phyloP scores from a whole-genome alignment of 2,888 invertebrate genomes.

The Polymixis lichenea region DNA sequence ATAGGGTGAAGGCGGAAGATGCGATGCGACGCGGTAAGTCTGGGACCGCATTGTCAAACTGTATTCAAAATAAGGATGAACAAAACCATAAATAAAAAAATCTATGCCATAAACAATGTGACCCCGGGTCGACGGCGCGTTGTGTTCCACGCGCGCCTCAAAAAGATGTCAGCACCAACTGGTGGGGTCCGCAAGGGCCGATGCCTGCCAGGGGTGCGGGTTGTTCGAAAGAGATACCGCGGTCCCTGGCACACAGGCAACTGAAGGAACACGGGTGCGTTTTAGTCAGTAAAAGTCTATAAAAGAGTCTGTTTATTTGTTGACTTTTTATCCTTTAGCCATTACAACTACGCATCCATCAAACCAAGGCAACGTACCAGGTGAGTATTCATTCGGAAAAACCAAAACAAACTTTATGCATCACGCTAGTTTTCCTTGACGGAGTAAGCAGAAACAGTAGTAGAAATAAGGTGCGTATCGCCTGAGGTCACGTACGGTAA shows the following conservation, averaged over 20 bases:
- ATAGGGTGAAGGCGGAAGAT: no score
- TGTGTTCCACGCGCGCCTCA: no score
- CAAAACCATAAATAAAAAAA: not conserved
- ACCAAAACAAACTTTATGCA: slow-evolving; percentile 32
- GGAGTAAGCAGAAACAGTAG: slow-evolving; percentile 44
- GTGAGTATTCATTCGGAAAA: slow-evolving; percentile 39
- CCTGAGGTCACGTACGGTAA: slow-evolving; percentile 55
- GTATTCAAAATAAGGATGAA: not conserved
- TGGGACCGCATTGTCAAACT: not conserved
- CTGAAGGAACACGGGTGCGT: no score
- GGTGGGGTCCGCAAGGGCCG: no score
- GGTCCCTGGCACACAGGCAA: no score
- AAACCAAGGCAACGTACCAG: slow-evolving; percentile 26
- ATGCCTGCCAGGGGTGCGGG: no score
- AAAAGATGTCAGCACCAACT: no score
- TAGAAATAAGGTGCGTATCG: slow-evolving; percentile 29
- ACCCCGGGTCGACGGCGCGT: no score
- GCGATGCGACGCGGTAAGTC: no score
- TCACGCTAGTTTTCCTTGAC: slow-evolving; percentile 60
- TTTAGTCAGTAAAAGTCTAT: no score
- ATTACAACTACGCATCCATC: slow-evolving; percentile 3
- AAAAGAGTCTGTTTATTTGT: not conserved
- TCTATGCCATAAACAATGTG: no score
- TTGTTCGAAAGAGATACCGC: no score
- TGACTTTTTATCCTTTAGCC: slow-evolving; percentile 13